phyloP scores from a whole-genome alignment of 2,888 invertebrate species.

The Aromia moschata region DNA sequence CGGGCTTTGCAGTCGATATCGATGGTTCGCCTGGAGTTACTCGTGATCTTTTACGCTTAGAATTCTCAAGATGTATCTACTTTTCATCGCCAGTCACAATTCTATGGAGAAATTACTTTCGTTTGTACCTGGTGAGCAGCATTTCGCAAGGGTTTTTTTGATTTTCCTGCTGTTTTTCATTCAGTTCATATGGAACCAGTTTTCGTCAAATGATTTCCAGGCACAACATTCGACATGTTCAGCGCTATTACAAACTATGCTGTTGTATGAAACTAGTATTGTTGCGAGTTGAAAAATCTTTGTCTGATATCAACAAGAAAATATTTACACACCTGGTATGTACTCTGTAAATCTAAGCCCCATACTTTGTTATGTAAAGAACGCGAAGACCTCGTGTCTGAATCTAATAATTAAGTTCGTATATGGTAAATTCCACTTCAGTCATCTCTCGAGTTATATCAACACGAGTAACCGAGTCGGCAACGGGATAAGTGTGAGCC shows the following conservation, averaged over 20 bases:
- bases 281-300: too few relatives aligned
- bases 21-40: too few relatives aligned
- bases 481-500: constrained; percentile 46
- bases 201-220: too few relatives aligned
- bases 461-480: constrained; percentile 39
- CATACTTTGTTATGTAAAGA: too few relatives aligned
- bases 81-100: not conserved
- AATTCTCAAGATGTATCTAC: not conserved
- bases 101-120: not conserved
- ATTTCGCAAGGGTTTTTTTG: not conserved
- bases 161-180: not conserved
- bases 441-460: constrained; percentile 32
- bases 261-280: too few relatives aligned
- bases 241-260: too few relatives aligned
- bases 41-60: constrained; percentile 11
- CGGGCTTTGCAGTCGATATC: constrained; percentile 36
- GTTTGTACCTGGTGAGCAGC: not conserved
- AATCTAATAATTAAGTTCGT: constrained; percentile 30
- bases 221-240: too few relatives aligned
- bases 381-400: too few relatives aligned
- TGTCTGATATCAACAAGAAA: too few relatives aligned
- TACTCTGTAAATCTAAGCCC: too few relatives aligned
- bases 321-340: too few relatives aligned
- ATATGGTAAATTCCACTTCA: constrained; percentile 40
- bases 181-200: not conserved